Evolutionary conservation across 1,140 invertebrate species (phyloP).

Genomic region (Delia radicum): DNA sequence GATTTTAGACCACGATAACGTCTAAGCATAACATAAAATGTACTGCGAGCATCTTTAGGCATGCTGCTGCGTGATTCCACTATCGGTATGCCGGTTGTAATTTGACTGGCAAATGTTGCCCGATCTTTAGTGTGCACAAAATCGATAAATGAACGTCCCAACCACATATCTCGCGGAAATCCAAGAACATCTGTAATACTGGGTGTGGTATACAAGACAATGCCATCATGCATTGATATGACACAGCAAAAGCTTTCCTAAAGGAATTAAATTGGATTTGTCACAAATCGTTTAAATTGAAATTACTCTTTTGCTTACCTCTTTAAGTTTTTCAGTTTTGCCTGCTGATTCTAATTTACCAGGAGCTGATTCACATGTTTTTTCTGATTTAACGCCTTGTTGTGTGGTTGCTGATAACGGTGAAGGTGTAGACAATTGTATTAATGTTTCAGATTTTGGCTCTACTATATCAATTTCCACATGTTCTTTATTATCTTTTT

Average conservation of each 20-base stretch:
- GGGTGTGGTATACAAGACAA: conserved; percentile 74
- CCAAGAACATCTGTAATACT: conserved; percentile 71
- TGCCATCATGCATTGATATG: conserved; percentile 79
- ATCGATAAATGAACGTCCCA: conserved; percentile 82
- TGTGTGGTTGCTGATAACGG: conserved; percentile 26
- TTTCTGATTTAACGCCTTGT: conserved; percentile 37
- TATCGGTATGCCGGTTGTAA: conserved; percentile 60
- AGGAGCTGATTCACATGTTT: conserved; percentile 34
- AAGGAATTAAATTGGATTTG: too few relatives aligned
- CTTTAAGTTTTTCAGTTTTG: conserved; percentile 30
- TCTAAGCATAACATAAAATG: conserved; percentile 55
- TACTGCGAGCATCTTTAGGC: conserved; percentile 42
- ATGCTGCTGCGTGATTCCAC: conserved; percentile 53
- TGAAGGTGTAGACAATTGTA: conserved; percentile 34
- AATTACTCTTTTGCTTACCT: too few relatives aligned
- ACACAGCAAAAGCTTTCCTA: conserved; percentile 75
- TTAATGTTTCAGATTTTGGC: conserved; percentile 34
- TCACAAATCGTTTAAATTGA: too few relatives aligned
- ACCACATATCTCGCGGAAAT: conserved; percentile 80
- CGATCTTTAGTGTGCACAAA: conserved; percentile 80
- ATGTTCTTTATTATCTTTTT: conserved; percentile 29
- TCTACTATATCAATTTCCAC: conserved; percentile 34
- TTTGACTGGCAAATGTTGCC: conserved; percentile 63
- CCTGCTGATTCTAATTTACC: conserved; percentile 39
- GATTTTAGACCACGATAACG: conserved; percentile 58